A percentile compares a stretch with the other conserved stretches of the same genome.
These are phyloP conservation scores for Neogale vison DNA, from an alignment of 2,113 vertebrate species.

Conservation along the genomic window DNA sequence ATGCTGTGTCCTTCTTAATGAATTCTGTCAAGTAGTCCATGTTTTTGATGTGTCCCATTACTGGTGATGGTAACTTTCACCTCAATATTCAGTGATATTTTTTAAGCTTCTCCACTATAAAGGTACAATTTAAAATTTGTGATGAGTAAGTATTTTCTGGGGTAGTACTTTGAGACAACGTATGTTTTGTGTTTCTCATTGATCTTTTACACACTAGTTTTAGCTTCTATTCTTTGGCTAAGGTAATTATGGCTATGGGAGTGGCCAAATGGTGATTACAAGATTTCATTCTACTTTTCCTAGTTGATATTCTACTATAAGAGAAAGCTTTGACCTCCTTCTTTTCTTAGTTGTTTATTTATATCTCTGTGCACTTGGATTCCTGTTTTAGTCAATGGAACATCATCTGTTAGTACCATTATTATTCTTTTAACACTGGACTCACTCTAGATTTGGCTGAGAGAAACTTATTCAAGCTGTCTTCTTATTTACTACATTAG, in stretches of 20 bases:
- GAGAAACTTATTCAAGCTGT: neutral
- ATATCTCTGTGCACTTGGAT: neutral
- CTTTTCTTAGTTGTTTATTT: neutral
- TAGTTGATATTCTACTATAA: neutral
- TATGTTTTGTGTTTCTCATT: neutral
- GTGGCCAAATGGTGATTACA: neutral
- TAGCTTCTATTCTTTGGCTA: neutral
- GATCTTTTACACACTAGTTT: neutral
- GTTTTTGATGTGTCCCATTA: neutral
- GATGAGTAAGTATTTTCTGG: neutral
- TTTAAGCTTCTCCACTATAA: neutral
- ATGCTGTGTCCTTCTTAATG: neutral
- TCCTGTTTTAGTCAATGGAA: neutral
- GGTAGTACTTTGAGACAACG: neutral
- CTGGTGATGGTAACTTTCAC: neutral
- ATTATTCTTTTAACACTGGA: neutral
- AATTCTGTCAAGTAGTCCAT: neutral
- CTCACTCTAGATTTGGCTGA: neutral
- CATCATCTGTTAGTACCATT: neutral
- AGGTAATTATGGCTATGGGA: neutral
- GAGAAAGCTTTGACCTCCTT: neutral
- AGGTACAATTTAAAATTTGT: neutral
- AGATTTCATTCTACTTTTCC: neutral
- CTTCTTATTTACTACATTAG: neutral
- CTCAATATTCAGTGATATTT: neutral